These are phyloP conservation scores for Caradrina kadenii DNA, from an alignment of 2,888 invertebrate genomes.

Conservation along the genomic window DNA sequence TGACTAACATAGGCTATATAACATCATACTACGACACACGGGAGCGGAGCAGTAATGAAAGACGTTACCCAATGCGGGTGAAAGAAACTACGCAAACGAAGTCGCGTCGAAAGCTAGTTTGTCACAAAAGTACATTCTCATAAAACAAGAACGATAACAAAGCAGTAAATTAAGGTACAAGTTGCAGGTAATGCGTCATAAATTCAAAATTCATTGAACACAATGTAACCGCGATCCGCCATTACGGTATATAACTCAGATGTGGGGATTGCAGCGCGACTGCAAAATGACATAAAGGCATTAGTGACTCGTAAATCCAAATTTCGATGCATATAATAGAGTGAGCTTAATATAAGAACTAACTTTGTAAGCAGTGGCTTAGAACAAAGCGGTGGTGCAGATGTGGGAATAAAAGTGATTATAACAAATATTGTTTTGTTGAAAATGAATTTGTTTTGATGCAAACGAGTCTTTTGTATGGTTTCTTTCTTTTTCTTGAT, in stretches of 20 bases:
- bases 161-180: slow-evolving; percentile 19
- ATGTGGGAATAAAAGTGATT: background rate
- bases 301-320: slow-evolving; percentile 60
- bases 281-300: slow-evolving; percentile 55
- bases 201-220: slow-evolving; percentile 49
- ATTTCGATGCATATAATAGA: slow-evolving; percentile 48
- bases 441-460: no score
- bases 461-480: no score
- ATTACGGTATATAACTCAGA: slow-evolving; percentile 50
- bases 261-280: slow-evolving; percentile 47
- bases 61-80: no score
- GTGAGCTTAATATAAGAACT: slow-evolving; percentile 29
- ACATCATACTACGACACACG: no score
- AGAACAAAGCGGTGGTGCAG: background rate
- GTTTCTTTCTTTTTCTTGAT: no score
- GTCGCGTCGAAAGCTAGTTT: no score
- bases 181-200: slow-evolving; percentile 48
- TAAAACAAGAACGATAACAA: slow-evolving; percentile 11
- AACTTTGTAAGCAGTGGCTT: slow-evolving; percentile 29
- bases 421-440: background rate
- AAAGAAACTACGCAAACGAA: no score
- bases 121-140: background rate
- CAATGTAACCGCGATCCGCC: slow-evolving; percentile 44
- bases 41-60: no score
- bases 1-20: no score